Evolutionary conservation across 2,113 vertebrate genomes (phyloP).

Genomic region (Epinephelus lanceolatus): DNA sequence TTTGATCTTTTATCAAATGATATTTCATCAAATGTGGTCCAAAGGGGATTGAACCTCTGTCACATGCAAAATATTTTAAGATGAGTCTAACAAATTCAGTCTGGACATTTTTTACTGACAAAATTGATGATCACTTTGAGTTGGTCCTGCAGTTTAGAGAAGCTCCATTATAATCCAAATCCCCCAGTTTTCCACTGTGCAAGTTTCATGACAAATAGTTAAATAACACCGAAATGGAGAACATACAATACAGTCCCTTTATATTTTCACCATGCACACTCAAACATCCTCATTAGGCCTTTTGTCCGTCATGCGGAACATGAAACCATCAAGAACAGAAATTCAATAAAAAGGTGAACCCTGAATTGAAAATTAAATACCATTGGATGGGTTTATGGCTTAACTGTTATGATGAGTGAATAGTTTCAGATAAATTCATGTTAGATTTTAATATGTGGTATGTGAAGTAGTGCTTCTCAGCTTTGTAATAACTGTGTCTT

Average conservation of each 20-base stretch:
- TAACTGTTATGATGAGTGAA: not conserved
- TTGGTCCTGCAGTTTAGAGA: not conserved
- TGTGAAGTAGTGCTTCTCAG: not conserved
- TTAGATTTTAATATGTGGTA: not conserved
- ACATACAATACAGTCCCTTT: not conserved
- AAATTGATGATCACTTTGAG: not conserved
- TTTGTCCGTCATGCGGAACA: slow-evolving; percentile 2
- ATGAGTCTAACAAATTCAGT: not conserved
- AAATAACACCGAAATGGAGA: not conserved
- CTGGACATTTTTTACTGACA: not conserved
- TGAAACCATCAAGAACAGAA: slow-evolving; percentile 1
- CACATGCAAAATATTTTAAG: not conserved
- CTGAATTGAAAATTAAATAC: not conserved
- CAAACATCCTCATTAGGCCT: not conserved
- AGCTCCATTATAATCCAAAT: not conserved
- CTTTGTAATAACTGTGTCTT: not conserved
- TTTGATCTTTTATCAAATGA: no score
- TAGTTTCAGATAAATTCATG: not conserved
- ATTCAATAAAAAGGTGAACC: not conserved
- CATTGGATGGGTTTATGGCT: not conserved
- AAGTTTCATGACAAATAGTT: not conserved
- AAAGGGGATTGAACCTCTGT: not conserved
- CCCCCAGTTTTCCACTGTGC: not conserved
- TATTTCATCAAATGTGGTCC: not conserved
- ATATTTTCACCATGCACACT: not conserved